Conservation (phyloP, 2,888 invertebrate species). For the Branchipolynoe longqiensis region DNA sequence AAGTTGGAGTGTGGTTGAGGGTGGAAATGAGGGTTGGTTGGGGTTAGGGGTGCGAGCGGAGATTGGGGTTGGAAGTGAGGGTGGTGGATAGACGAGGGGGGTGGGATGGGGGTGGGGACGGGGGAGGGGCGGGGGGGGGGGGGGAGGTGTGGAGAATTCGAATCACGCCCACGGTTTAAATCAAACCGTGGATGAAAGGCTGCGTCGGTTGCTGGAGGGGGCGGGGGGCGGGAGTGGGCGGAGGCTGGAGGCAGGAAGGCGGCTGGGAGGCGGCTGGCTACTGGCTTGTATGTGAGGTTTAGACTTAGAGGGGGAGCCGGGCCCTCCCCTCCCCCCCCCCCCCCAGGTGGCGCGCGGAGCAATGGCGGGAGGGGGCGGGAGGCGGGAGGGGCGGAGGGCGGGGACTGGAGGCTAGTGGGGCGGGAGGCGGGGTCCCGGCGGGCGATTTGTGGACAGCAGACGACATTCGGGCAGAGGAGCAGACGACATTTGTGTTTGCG, state of each 20-base stretch:
- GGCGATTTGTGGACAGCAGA: background rate
- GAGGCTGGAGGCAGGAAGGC: too few species aligned
- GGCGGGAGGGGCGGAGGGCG: too few species aligned
- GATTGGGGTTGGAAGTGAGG: background rate
- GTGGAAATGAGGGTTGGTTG: background rate
- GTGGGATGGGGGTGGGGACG: background rate
- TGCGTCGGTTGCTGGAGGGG: background rate
- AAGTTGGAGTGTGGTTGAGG: background rate
- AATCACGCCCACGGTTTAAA: slow-evolving; percentile 34
- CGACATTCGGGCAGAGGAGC: background rate
- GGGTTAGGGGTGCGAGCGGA: background rate
- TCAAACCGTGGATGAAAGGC: slow-evolving; percentile 9
- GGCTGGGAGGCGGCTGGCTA: too few species aligned
- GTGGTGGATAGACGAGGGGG: background rate
- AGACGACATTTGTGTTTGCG: slow-evolving; percentile 20
- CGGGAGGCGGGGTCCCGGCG: too few species aligned
- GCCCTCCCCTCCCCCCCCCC: background rate
- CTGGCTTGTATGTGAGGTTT: too few species aligned
- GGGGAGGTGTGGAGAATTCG: background rate
- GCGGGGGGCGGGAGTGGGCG: background rate
- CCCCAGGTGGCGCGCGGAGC: background rate
- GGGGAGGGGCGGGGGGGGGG: background rate
- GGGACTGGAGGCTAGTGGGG: too few species aligned
- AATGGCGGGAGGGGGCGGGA: too few species aligned
- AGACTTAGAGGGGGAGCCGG: background rate